A percentile compares a stretch with the other conserved stretches of the same genome.
Conservation (phyloP, 2,797 vertebrate genomes). For the Peromyscus eremicus region DNA sequence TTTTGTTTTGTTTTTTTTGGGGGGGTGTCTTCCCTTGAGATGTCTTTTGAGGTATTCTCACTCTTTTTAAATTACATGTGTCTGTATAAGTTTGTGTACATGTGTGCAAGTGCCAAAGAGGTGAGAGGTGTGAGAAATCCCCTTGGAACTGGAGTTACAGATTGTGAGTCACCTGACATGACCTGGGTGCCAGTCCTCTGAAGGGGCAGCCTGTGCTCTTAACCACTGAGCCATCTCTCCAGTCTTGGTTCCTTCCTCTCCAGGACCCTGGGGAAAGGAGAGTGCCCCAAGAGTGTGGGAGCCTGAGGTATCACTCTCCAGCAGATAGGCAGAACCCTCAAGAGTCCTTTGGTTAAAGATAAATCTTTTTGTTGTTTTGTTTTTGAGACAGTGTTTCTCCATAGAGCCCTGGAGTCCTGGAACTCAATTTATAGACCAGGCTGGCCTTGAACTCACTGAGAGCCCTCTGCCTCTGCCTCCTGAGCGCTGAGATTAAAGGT, state of each 20-base stretch:
- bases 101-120: background rate
- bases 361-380: background rate
- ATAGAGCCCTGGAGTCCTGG: background rate
- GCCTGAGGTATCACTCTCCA: background rate
- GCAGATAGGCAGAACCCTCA: background rate
- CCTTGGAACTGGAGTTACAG: background rate
- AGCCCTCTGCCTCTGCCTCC: background rate
- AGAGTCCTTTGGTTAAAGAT: background rate
- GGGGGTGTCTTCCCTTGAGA: background rate
- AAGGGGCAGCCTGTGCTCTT: background rate
- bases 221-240: background rate
- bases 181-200: background rate
- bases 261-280: background rate
- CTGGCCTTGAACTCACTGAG: background rate
- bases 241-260: background rate
- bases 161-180: background rate
- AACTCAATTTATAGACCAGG: background rate
- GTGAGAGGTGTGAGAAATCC: background rate
- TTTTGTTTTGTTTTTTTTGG: background rate
- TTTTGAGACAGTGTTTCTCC: no score
- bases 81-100: background rate
- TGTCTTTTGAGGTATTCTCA: background rate
- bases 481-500: background rate
- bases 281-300: background rate
- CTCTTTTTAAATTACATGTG: background rate